phyloP scores from a whole-genome alignment of 2,888 invertebrate genomes.

The Clitarchus hookeri region DNA sequence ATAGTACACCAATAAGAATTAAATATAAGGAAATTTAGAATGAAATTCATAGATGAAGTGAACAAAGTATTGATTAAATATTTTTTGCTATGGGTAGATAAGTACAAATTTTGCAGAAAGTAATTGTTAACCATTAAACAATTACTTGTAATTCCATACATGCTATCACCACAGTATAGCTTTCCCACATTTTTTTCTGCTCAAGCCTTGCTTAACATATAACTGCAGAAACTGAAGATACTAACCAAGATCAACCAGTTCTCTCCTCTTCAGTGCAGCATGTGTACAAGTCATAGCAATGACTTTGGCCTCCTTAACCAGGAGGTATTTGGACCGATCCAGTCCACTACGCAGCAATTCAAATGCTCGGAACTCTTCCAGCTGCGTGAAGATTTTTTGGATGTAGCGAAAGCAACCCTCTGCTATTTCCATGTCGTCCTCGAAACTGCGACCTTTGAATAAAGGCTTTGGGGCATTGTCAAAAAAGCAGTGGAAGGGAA shows the following conservation, averaged over 20 bases:
- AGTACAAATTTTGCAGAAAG: no score
- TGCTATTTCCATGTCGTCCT: conserved; percentile 86
- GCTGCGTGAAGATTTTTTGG: conserved; percentile 91
- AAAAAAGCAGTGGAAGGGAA: conserved; percentile 95
- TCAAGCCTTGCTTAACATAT: no score
- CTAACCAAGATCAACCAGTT: conserved; percentile 87
- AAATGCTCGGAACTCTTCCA: conserved; percentile 98
- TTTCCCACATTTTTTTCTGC: no score
- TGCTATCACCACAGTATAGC: no score
- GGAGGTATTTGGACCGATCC: conserved; percentile 93
- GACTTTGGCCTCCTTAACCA: conserved; percentile 98
- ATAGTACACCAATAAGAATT: no score
- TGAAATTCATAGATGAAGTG: no score
- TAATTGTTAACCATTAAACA: no score
- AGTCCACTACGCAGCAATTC: conserved; percentile 93
- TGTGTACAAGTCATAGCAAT: conserved; percentile 99
- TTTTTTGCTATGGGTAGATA: no score
- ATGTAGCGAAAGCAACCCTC: conserved; percentile 93
- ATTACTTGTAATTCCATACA: no score
- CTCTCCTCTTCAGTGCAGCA: conserved; percentile 94
- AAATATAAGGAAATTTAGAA: no score
- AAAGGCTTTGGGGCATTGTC: conserved; percentile 90
- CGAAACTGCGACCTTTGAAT: conserved; percentile 76
- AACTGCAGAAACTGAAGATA: not conserved
- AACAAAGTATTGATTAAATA: no score